Base-by-base conservation (phyloP, 2,113 vertebrate genomes). In the Collichthys lucidus region DNA sequence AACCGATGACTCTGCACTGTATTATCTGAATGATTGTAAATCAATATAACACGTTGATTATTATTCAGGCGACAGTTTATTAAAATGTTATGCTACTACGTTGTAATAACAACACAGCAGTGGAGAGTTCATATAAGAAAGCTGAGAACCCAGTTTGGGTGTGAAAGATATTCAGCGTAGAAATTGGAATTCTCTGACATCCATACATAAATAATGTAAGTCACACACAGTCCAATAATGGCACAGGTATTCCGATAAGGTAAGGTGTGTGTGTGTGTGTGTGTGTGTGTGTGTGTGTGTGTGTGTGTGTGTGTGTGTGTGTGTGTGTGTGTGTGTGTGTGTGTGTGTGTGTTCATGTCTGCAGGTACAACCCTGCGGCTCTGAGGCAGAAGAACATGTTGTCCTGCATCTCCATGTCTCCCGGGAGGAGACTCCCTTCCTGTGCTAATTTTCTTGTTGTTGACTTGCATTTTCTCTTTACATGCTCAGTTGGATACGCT, bases 141-240 rank as follows among this genome's bases (percentile, higher is more conserved):
- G 17, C 16, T 55, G 19, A 57, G n/a, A 70, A 56, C 22, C 22
- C 22, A 17, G 26, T 57, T 47, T 56, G 8, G 49, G 1, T 79
- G 61, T 56, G 14, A 63, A 80, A 73, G 15, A 68, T 65, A 73
- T 82, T 79, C 65, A 70, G 66, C 2, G 8, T 29, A 40, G 24
- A 85, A 80, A 71, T 15, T 60, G 40, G 20, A 79, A 77, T 82
- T 67, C 24, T 61, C 29, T 56, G 56, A 75, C 73, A 83, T 84
- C 56, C n/a, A 66, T 69, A 71, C 47, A 82, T 69, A 84, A 88
- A 86, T 75, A 84, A 81, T 78, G 46, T 44, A 82, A 67, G 68
- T 26, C 26, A 26, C 26, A 26, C 29, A 55, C 5, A 35, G 22
- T 53, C 52, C 50, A 86, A 77, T 78, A 83, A 70, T 19, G 16